Percentiles rank a stretch among this genome's conserved stretches.
phyloP scores from a whole-genome alignment of 2,113 vertebrate genomes.

The Rafetus swinhoei region DNA sequence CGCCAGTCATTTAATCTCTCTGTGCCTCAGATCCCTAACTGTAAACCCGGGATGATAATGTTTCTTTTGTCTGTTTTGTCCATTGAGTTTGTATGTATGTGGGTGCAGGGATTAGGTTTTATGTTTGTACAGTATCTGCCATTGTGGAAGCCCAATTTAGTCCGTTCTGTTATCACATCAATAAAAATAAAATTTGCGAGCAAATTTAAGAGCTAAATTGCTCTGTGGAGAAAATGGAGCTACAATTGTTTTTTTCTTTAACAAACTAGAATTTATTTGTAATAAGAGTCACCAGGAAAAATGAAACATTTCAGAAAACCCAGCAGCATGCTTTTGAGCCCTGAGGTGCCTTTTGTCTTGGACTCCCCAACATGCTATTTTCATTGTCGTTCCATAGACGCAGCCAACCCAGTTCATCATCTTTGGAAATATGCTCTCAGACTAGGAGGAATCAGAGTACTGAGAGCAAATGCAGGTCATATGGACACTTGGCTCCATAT shows the following conservation, averaged over 20 bases:
- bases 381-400: neutral
- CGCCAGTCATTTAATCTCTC: neutral
- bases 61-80: neutral
- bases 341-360: neutral
- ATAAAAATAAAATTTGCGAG: neutral
- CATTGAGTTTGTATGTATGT: neutral
- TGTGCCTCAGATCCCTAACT: neutral
- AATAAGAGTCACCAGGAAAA: neutral
- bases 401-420: neutral
- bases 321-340: neutral
- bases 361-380: neutral
- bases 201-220: neutral
- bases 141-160: neutral
- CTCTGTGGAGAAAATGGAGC: neutral
- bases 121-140: neutral
- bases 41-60: neutral
- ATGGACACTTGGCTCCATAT: neutral
- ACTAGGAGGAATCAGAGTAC: neutral
- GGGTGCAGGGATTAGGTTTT: neutral
- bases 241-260: neutral
- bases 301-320: neutral
- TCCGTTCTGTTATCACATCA: accelerated
- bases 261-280: neutral
- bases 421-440: neutral
- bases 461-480: neutral